phyloP scores from a whole-genome alignment of 2,888 invertebrate genomes.

The Zygothrica quintamaculata region DNA sequence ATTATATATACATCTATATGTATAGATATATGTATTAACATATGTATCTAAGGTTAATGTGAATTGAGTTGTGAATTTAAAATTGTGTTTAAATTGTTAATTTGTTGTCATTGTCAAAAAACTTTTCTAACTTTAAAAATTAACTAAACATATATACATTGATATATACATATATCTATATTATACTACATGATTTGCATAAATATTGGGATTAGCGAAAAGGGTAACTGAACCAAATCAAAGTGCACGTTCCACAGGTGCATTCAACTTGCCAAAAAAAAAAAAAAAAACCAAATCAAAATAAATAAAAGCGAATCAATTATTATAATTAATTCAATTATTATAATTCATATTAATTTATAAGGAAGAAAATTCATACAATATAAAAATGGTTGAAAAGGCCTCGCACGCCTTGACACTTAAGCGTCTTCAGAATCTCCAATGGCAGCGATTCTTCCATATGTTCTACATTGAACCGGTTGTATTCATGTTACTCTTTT shows the following conservation, averaged over 20 bases:
- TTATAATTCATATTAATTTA: too few relatives aligned
- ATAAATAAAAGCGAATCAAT: conserved; percentile 1
- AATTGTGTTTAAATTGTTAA: conserved; percentile 2
- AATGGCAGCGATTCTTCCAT: conserved; percentile 75
- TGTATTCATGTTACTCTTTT: conserved; percentile 81
- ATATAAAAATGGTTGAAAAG: conserved; percentile 71
- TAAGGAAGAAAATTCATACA: neutral
- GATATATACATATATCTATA: neutral
- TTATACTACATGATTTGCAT: conserved; percentile 3
- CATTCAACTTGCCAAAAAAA: conserved; percentile 19
- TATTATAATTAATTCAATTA: neutral
- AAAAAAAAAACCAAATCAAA: neutral
- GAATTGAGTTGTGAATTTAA: conserved; percentile 17
- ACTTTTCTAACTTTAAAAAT: conserved; percentile 11
- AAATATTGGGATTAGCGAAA: too few relatives aligned
- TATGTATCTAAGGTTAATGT: neutral
- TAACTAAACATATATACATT: conserved; percentile 41
- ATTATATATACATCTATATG: neutral
- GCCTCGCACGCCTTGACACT: conserved; percentile 49
- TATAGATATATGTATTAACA: neutral
- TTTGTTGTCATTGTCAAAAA: conserved; percentile 17
- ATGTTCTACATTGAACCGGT: conserved; percentile 83
- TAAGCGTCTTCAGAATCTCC: conserved; percentile 58
- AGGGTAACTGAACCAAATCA: too few relatives aligned
- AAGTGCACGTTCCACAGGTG: neutral